Conservation (phyloP, 2,113 vertebrate species). For the Cephalopterus ornatus region DNA sequence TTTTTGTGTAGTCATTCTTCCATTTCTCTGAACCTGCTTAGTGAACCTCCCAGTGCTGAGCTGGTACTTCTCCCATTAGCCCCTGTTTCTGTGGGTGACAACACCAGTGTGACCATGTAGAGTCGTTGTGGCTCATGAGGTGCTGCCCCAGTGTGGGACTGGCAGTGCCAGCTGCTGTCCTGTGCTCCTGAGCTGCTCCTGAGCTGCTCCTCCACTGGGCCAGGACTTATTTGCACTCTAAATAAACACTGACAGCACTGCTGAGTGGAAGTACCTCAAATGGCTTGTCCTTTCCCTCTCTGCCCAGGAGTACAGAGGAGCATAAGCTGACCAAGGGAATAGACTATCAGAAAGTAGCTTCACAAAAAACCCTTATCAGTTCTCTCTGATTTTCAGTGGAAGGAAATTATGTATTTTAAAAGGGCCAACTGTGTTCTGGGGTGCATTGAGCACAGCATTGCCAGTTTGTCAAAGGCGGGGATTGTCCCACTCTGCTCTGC, state of each 20-base stretch:
- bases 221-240: neutral
- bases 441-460: neutral
- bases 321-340: neutral
- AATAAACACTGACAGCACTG: neutral
- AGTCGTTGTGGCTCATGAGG: neutral
- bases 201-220: rapidly evolving
- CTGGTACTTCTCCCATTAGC: neutral
- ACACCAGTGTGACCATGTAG: neutral
- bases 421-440: neutral
- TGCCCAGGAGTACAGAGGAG: neutral
- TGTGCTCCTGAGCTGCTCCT: too few relatives aligned
- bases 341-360: neutral
- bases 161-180: neutral
- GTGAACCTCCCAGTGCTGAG: neutral
- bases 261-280: neutral
- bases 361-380: neutral
- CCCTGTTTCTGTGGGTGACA: rapidly evolving
- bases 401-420: neutral
- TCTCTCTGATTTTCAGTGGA: neutral
- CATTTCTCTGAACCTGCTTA: neutral
- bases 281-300: neutral
- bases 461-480: neutral
- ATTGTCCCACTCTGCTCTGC: neutral
- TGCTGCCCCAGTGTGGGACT: neutral
- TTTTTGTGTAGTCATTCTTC: neutral